Conservation (phyloP, 2,888 invertebrate species). For the Andricus curvator region DNA sequence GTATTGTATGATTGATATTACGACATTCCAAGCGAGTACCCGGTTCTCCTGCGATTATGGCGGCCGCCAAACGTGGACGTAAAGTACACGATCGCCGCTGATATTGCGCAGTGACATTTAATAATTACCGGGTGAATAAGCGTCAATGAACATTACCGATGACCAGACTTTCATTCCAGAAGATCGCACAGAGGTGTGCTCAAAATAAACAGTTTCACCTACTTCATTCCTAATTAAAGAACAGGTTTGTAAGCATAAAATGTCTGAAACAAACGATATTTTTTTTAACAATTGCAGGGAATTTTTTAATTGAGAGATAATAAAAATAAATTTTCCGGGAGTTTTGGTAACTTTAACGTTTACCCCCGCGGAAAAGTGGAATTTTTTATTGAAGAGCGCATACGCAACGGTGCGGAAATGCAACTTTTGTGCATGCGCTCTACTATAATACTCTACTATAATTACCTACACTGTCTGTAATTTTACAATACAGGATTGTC, state of each 20-base stretch:
- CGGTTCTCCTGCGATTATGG: slow-evolving; percentile 25
- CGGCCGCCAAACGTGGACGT: slow-evolving; percentile 18
- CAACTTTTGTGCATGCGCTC: too few species aligned
- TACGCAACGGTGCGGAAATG: too few species aligned
- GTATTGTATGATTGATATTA: slow-evolving; percentile 41
- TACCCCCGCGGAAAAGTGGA: too few species aligned
- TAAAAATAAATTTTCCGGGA: too few species aligned
- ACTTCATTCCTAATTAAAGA: not conserved
- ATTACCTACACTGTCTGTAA: not conserved
- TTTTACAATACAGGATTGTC: not conserved
- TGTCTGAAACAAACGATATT: too few species aligned
- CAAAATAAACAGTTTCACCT: not conserved
- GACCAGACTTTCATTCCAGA: slow-evolving; percentile 6
- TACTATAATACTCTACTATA: too few species aligned
- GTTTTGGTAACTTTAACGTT: too few species aligned
- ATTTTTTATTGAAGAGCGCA: too few species aligned
- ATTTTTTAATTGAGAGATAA: too few species aligned
- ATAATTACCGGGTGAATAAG: slow-evolving; percentile 26
- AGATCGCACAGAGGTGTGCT: not conserved
- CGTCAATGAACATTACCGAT: slow-evolving; percentile 29
- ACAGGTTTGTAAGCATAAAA: not conserved
- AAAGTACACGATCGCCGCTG: slow-evolving; percentile 5
- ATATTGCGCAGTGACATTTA: slow-evolving; percentile 36
- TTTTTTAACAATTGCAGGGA: too few species aligned
- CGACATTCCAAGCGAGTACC: slow-evolving; percentile 40